Evolutionary conservation across 1,140 invertebrate species (phyloP), one percentile per base, ranked within the genome.

Genomic region (Nilaparvata lugens): DNA sequence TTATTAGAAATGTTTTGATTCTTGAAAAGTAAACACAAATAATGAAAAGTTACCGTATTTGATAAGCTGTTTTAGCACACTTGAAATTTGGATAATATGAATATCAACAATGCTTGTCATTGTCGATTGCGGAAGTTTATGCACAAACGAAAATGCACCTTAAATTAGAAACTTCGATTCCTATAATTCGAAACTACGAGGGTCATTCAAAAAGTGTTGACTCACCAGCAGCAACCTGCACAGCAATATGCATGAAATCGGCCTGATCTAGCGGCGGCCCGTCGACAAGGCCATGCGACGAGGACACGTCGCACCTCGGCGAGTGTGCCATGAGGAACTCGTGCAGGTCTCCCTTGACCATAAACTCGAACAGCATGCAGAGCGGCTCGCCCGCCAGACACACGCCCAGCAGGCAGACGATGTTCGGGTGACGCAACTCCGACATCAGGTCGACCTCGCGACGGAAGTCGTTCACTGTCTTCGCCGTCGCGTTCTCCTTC

Each of bases 281-380:
- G 60, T 86, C 86, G 56, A 75, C 70, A 31, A n/a, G n/a, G n/a
- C n/a, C n/a, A n/a, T n/a, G n/a, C n/a, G 67, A 67, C 61, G 72
- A 63, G 40, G 75, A 73, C n/a, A 76, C 69, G 58, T 85, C 84
- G 2, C 81, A 80, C 64, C 81, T 77, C 1, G 93, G 93, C 1
- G 93, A 95, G 71, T 94, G 87, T 16, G 85, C 81, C 63, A 95
- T 89, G 4, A 97, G 74, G 75, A 95, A 97, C 71, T 98, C 94
- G 71, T 97, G 93, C 7, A 98, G 75, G 76, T 98, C 94, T 2
- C 95, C 95, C 70, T 92, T 84, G 1, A 88, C 87, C 91, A 95
- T 96, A 70, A 93, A 96, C 73, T 97, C 95, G 76, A 97, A 97
- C 2, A 97, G 76, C 92, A 97, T 95, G 71, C 93, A 96, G 72